These are phyloP conservation scores for Cettia cetti DNA, from an alignment of 2,113 vertebrate species.

Conservation along the genomic window DNA sequence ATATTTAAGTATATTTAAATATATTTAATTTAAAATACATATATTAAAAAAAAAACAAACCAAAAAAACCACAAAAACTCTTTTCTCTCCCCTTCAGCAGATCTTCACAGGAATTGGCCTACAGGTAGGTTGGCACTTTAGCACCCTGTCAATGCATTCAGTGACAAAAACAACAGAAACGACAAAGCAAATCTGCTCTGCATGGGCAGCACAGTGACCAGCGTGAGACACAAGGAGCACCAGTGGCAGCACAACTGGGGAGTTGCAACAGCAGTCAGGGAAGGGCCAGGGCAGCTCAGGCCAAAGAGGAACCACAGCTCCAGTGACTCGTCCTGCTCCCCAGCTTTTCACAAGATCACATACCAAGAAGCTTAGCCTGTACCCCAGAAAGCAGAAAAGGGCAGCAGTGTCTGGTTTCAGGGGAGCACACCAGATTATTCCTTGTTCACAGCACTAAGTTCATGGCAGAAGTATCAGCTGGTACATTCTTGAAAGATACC, in stretches of 20 bases:
- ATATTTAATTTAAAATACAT: constrained; percentile 46
- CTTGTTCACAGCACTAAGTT: not conserved
- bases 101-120: not conserved
- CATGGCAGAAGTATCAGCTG: not conserved
- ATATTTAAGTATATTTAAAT: constrained; percentile 30
- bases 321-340: not conserved
- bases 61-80: not conserved
- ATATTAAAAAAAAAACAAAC: not conserved
- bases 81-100: not conserved
- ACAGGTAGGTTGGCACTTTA: not conserved
- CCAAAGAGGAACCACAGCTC: not conserved
- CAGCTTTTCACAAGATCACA: not conserved
- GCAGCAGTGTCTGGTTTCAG: not conserved
- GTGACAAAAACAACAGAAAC: not conserved
- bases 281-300: not conserved
- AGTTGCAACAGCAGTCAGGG: not conserved
- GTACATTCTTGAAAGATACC: not conserved
- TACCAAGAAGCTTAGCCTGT: not conserved
- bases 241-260: not conserved
- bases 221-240: not conserved
- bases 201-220: fast-evolving
- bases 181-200: not conserved
- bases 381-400: not conserved
- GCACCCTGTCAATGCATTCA: not conserved
- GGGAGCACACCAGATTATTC: not conserved